phyloP scores from a whole-genome alignment of 2,113 vertebrate genomes.

The Alaudala cheleensis region DNA sequence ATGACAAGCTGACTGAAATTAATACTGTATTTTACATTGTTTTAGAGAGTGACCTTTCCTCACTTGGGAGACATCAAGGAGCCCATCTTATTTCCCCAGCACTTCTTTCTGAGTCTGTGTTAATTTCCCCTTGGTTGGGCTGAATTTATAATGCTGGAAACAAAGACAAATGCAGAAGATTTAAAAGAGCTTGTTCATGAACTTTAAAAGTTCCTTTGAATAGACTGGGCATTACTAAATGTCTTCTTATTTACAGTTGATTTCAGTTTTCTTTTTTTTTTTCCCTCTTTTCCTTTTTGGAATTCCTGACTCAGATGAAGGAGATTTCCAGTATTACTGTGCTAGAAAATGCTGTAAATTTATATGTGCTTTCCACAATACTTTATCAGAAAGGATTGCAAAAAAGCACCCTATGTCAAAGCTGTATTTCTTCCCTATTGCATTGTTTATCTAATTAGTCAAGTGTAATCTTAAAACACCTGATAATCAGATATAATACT shows the following conservation, averaged over 20 bases:
- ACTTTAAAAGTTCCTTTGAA: constrained; percentile 4
- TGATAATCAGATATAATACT: neutral
- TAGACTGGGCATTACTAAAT: neutral
- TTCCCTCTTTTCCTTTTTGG: neutral
- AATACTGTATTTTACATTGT: constrained; percentile 40
- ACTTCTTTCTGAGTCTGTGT: neutral
- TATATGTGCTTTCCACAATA: neutral
- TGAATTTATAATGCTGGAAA: constrained; percentile 1
- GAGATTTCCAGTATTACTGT: neutral
- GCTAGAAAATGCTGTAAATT: neutral
- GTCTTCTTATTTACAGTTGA: neutral
- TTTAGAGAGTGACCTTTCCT: constrained; percentile 36
- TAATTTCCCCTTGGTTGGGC: neutral
- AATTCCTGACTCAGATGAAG: constrained; percentile 12
- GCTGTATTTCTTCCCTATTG: neutral
- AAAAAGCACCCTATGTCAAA: neutral
- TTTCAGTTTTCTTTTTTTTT: neutral
- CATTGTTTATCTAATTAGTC: neutral
- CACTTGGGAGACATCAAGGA: neutral
- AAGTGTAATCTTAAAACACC: neutral
- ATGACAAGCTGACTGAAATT: neutral
- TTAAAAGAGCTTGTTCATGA: neutral
- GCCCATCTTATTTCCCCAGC: constrained; percentile 20
- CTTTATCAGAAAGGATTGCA: neutral
- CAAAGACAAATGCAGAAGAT: neutral